These are phyloP conservation scores for Monopis laevigella DNA, from an alignment of 2,888 invertebrate genomes.

Conservation along the genomic window DNA sequence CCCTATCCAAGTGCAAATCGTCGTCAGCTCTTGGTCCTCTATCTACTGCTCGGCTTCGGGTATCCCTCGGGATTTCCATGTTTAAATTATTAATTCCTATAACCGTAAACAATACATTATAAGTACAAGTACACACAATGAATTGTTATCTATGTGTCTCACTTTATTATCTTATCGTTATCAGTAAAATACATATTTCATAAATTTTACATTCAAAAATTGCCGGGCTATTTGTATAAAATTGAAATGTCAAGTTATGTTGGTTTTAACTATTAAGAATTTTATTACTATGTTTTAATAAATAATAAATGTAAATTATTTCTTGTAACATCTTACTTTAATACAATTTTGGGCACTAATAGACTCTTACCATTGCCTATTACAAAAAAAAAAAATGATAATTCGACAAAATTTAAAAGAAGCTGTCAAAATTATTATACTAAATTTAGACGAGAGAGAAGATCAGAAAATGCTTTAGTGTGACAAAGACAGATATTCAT, in stretches of 20 bases:
- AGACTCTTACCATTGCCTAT: no score
- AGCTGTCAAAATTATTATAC: no score
- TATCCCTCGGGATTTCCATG: constrained; percentile 31
- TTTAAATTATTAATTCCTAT: background rate
- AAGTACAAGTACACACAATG: constrained; percentile 1
- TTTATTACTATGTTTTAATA: no score
- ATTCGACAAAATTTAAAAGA: no score
- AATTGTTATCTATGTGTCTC: constrained; percentile 3
- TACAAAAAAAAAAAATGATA: no score
- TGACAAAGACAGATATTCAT: no score
- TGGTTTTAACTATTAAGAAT: no score
- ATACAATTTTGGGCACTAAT: no score
- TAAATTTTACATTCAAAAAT: constrained; percentile 10
- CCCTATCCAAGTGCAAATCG: constrained; percentile 63
- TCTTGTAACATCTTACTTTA: no score
- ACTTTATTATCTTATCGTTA: constrained; percentile 13
- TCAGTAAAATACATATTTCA: constrained; percentile 3
- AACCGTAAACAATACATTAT: constrained; percentile 8
- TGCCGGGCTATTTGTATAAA: constrained; percentile 3
- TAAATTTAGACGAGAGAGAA: no score
- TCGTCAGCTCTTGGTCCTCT: constrained; percentile 23
- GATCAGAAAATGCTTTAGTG: no score
- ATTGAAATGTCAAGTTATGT: background rate
- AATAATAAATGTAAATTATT: no score
- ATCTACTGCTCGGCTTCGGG: background rate